Percentiles rank a stretch among this genome's conserved stretches.
Conservation (phyloP, 2,113 vertebrate genomes). For the Caranx melampygus region DNA sequence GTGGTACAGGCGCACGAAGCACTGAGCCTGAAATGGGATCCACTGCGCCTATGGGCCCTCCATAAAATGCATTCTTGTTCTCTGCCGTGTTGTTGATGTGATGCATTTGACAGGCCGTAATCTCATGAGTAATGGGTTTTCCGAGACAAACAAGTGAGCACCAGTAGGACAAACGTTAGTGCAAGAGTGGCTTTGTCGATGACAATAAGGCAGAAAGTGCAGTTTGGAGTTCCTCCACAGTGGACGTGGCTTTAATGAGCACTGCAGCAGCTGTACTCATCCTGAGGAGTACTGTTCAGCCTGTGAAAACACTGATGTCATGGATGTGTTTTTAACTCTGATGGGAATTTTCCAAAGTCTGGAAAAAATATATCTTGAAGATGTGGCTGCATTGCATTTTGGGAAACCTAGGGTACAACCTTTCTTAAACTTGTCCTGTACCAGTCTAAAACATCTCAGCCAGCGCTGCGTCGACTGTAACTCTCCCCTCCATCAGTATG, state of each 20-base stretch:
- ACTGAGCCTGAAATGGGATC: constrained; percentile 26
- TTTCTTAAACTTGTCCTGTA: not conserved
- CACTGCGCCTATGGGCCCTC: not conserved
- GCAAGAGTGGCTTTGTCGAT: not conserved
- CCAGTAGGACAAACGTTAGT: not conserved
- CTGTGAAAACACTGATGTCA: not conserved
- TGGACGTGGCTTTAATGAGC: not conserved
- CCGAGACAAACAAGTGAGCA: constrained; percentile 19
- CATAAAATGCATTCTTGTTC: constrained; percentile 2
- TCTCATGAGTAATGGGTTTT: constrained; percentile 18
- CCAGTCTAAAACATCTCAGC: not conserved
- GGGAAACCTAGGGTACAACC: not conserved
- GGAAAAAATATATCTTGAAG: not conserved
- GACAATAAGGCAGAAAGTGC: not conserved
- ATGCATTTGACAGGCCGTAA: not conserved
- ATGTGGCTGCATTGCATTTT: not conserved
- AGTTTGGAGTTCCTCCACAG: not conserved
- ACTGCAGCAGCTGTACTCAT: not conserved
- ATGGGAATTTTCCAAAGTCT: not conserved
- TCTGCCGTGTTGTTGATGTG: constrained; percentile 11
- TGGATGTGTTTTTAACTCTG: not conserved
- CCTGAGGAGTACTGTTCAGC: not conserved
- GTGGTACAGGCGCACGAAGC: constrained; percentile 1
- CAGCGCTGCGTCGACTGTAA: not conserved
- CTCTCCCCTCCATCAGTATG: not conserved